Evolutionary conservation across 2,888 invertebrate species (phyloP), one percentile per base, ranked within the genome.

Genomic region (Eupithecia exiguata): DNA sequence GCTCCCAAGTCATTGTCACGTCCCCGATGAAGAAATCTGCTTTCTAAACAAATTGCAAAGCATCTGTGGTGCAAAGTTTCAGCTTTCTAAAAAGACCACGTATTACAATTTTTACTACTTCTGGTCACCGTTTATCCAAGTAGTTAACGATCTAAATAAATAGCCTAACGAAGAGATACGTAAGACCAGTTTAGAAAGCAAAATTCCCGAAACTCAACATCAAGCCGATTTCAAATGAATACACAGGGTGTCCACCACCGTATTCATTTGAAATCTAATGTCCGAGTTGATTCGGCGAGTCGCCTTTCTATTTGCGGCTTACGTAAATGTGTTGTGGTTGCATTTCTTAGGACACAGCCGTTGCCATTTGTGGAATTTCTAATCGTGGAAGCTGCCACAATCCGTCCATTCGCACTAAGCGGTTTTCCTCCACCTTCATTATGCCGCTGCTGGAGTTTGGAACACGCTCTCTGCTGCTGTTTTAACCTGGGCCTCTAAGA

Each of bases 21-120:
- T 97, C 97, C 0, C 97, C 97, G 49, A 97, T 92, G 82, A 97
- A 96, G 82, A 97, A 95, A 77, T 97, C 96, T 0, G 96, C 97
- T 89, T 95, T 95, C 96, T 96, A 79, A 38, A 38, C 40, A 77
- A n/a, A 36, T 30, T 36, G 12, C 6, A 66, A 66, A 65, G 36
- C 9, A 10, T 38, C 16, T 36, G 18, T 9, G 18, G 46, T 18
- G 18, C 46, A 46, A 46, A 18, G 46, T n/a, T 30, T n/a, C 7
- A 46, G 9, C n/a, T 49, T 49, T n/a, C 49, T 49, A 18, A 9
- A 49, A 49, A 49, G 49, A 1, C 7, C n/a, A 18, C 18, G n/a
- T 46, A n/a, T 7, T n/a, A 46, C 40, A n/a, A n/a, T n/a, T n/a
- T n/a, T n/a, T n/a, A n/a, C n/a, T 6, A 10, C 53, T 21, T 53